These are phyloP conservation scores for Melanchra persicariae DNA, from an alignment of 2,888 invertebrate genomes.

Conservation along the genomic window DNA sequence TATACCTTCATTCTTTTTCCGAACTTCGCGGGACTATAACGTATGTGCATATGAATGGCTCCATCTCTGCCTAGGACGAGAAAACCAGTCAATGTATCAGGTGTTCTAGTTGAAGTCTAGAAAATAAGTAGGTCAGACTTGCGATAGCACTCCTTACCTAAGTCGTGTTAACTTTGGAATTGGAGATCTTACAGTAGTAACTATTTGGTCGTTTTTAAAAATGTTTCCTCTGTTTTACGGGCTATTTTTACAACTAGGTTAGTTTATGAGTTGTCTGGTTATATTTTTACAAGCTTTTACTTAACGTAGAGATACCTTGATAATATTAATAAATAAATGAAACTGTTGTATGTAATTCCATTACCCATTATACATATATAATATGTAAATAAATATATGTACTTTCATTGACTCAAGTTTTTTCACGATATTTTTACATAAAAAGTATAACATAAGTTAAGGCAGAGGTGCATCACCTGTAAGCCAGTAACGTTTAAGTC, in stretches of 20 bases:
- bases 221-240: neutral
- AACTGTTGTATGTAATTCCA: too few species aligned
- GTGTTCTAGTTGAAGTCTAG: slow-evolving; percentile 42
- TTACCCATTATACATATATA: too few species aligned
- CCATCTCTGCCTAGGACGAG: slow-evolving; percentile 17
- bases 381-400: too few species aligned
- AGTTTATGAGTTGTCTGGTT: too few species aligned
- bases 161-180: slow-evolving; percentile 39
- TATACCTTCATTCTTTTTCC: neutral
- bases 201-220: slow-evolving; percentile 17
- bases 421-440: too few species aligned
- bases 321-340: too few species aligned
- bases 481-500: too few species aligned
- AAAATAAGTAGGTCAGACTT: slow-evolving; percentile 41
- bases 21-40: slow-evolving; percentile 3
- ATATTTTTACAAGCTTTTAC: too few species aligned
- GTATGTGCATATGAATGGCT: slow-evolving; percentile 19
- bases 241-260: slow-evolving; percentile 7
- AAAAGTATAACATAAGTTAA: too few species aligned
- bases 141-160: neutral
- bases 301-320: too few species aligned
- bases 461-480: too few species aligned
- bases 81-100: slow-evolving; percentile 25
- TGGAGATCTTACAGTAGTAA: slow-evolving; percentile 14
- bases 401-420: too few species aligned